Conservation (phyloP, 2,113 vertebrate genomes). For the Heterochromis multidens region DNA sequence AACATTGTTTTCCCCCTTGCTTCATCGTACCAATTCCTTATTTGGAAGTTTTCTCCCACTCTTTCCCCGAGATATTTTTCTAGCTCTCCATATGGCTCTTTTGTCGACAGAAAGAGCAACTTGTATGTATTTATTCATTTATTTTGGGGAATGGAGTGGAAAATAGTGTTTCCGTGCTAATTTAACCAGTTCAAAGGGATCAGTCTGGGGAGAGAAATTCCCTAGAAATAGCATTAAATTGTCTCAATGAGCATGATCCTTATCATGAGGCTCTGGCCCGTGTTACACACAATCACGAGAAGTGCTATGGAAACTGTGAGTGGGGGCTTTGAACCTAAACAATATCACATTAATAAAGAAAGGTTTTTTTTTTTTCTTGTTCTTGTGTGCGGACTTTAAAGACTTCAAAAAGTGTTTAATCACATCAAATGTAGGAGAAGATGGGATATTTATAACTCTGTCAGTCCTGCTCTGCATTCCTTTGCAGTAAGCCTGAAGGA, state of each 20-base stretch:
- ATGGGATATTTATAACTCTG: constrained; percentile 37
- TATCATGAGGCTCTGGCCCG: constrained; percentile 45
- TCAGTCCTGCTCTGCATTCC: constrained; percentile 44
- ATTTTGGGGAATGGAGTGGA: constrained; percentile 58
- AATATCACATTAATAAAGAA: constrained; percentile 37
- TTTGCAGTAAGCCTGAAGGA: constrained; percentile 43
- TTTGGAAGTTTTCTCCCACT: constrained; percentile 20
- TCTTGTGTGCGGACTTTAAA: constrained; percentile 35
- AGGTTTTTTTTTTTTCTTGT: neutral
- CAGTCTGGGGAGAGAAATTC: constrained; percentile 52
- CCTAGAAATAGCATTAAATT: constrained; percentile 62
- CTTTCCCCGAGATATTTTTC: constrained; percentile 9
- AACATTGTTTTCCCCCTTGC: neutral
- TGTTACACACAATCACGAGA: constrained; percentile 51
- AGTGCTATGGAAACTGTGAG: constrained; percentile 32
- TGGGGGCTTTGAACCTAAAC: constrained; percentile 34
- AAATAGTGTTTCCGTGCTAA: constrained; percentile 60
- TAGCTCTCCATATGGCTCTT: constrained; percentile 25
- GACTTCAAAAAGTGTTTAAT: constrained; percentile 58
- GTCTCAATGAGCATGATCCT: constrained; percentile 49
- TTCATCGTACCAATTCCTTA: constrained; percentile 9
- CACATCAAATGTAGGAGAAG: constrained; percentile 4
- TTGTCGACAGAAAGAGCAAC: constrained; percentile 26
- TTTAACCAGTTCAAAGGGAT: constrained; percentile 66
- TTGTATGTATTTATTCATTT: constrained; percentile 60